These are phyloP conservation scores for Microctenopoma steveboyesi DNA, from an alignment of 2,797 vertebrate species.

Conservation along the genomic window DNA sequence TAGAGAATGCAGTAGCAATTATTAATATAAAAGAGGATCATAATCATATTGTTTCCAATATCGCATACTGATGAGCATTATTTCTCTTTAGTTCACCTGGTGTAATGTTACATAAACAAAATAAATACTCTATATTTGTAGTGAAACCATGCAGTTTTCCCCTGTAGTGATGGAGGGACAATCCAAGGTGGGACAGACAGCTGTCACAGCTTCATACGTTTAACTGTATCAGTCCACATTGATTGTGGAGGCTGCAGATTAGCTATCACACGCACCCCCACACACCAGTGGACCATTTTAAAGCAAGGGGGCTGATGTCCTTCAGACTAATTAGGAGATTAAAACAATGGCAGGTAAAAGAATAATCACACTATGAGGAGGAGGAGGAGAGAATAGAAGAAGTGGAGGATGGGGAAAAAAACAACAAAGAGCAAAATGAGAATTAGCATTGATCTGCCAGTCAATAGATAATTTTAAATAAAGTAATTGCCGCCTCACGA, in stretches of 20 bases:
- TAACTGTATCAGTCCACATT: constrained; percentile 65
- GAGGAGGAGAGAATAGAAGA: constrained; percentile 54
- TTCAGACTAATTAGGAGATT: constrained; percentile 97
- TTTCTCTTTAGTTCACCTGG: background rate
- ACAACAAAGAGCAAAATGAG: constrained; percentile 87
- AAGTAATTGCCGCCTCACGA: constrained; percentile 96
- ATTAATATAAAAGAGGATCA: too few species aligned
- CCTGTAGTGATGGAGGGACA: constrained; percentile 38
- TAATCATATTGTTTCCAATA: too few species aligned
- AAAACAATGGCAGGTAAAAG: constrained; percentile 92
- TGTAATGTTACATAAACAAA: background rate
- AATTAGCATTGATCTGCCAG: constrained; percentile 97
- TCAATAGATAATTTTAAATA: constrained; percentile 99
- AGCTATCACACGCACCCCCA: constrained; percentile 56
- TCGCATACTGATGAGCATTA: background rate
- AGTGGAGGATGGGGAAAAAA: constrained; percentile 67
- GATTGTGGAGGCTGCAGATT: constrained; percentile 67
- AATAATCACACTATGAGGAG: constrained; percentile 81
- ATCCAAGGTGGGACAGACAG: constrained; percentile 49
- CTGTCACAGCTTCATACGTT: constrained; percentile 61
- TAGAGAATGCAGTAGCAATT: background rate
- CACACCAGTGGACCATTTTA: constrained; percentile 66
- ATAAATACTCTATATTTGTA: too few species aligned
- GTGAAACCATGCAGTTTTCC: background rate
- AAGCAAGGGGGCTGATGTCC: constrained; percentile 85